Percentiles rank a stretch among this genome's conserved stretches.
Conservation (phyloP, 2,797 vertebrate genomes). For the Arrhamphus sclerolepis region DNA sequence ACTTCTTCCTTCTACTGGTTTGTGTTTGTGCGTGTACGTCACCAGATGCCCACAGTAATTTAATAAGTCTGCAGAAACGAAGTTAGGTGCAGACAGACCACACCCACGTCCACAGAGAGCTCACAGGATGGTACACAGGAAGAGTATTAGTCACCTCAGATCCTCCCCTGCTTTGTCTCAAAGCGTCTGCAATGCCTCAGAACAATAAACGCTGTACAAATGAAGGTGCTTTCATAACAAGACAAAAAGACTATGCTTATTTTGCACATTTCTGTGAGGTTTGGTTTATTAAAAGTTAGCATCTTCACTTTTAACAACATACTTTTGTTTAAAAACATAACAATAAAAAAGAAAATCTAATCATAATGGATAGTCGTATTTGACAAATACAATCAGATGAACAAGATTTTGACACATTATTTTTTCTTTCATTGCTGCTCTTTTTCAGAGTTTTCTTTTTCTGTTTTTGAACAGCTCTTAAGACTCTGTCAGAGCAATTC, state of each 20-base stretch:
- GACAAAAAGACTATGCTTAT: too few relatives aligned
- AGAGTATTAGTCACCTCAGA: not conserved
- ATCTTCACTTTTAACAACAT: too few relatives aligned
- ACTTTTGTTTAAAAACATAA: too few relatives aligned
- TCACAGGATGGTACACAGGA: constrained; percentile 1
- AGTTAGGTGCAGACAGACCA: constrained; percentile 32
- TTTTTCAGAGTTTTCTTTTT: too few relatives aligned
- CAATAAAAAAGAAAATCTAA: too few relatives aligned
- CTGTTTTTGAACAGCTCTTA: too few relatives aligned
- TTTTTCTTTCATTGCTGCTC: too few relatives aligned
- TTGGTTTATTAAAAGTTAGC: too few relatives aligned
- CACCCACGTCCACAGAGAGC: constrained; percentile 15
- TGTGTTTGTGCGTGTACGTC: constrained; percentile 6
- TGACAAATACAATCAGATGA: too few relatives aligned
- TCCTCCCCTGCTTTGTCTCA: constrained; percentile 2
- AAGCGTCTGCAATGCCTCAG: not conserved
- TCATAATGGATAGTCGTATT: too few relatives aligned
- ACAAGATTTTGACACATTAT: too few relatives aligned
- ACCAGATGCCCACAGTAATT: constrained; percentile 47
- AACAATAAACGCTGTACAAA: not conserved
- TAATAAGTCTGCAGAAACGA: constrained; percentile 43
- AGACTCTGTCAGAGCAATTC: too few relatives aligned
- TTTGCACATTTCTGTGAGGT: not conserved
- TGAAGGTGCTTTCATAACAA: not conserved
- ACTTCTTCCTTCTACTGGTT: constrained; percentile 8